These are phyloP conservation scores for Hexactinellida sp. DNA, from an alignment of 37 sponge, comb jelly and placozoan genomes.

Conservation along the genomic window DNA sequence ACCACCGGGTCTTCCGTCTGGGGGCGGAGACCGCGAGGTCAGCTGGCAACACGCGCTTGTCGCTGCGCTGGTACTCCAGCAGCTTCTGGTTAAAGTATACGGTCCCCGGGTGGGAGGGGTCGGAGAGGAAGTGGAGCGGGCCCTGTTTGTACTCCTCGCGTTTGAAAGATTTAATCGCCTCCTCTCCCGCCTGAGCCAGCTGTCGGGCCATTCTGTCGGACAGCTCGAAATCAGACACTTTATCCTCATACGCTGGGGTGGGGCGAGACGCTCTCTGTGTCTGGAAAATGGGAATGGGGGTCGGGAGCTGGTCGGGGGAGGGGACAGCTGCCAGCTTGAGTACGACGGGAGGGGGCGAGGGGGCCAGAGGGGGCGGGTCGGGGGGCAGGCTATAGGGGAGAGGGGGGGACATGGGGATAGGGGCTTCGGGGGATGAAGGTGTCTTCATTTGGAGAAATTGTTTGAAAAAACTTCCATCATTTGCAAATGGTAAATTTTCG, in stretches of 20 bases:
- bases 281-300: neutral
- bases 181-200: neutral
- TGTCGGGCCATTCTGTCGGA: neutral
- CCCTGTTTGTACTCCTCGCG: neutral
- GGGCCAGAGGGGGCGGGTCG: neutral
- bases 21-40: neutral
- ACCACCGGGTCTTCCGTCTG: neutral
- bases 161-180: neutral
- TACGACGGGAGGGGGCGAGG: neutral
- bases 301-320: neutral
- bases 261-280: neutral
- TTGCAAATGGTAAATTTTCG: slow-evolving; percentile 31
- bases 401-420: neutral
- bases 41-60: neutral
- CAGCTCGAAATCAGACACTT: neutral
- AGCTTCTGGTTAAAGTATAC: slow-evolving; percentile 9
- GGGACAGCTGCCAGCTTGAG: neutral
- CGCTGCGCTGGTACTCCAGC: neutral
- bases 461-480: slow-evolving; percentile 84
- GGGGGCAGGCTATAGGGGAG: neutral
- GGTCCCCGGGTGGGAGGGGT: neutral
- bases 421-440: neutral
- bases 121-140: neutral
- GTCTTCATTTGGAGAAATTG: slow-evolving; percentile 48
- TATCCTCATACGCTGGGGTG: neutral